A percentile compares a stretch with the other conserved stretches of the same genome.
Evolutionary conservation across 2,797 vertebrate genomes (phyloP).

Genomic region (Craterocephalus amniculus): DNA sequence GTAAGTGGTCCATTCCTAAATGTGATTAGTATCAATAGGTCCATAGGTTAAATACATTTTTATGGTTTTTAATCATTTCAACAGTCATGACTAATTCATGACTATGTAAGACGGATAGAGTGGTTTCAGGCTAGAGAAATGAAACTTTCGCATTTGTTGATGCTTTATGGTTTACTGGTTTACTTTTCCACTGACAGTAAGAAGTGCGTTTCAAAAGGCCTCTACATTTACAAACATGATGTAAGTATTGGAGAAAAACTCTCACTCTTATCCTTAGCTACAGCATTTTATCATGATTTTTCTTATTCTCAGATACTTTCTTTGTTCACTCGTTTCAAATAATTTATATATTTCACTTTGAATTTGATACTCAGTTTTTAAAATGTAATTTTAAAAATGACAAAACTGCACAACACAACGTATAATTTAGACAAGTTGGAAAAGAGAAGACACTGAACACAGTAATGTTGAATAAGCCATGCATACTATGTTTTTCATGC

Average conservation of each 20-base stretch:
- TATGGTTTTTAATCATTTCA: constrained; percentile 47
- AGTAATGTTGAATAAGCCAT: constrained; percentile 39
- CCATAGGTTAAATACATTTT: constrained; percentile 45
- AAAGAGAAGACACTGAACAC: constrained; percentile 9
- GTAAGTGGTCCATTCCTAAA: constrained; percentile 29
- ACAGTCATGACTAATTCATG: constrained; percentile 43
- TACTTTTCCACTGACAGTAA: too few species aligned
- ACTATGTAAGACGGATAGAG: constrained; percentile 31
- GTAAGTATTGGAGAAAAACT: too few species aligned
- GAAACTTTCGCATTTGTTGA: constrained; percentile 22
- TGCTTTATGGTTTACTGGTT: constrained; percentile 5
- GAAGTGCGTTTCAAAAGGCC: too few species aligned
- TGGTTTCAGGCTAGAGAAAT: constrained; percentile 45
- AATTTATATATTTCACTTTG: not conserved
- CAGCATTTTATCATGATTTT: not conserved
- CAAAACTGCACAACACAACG: constrained; percentile 4
- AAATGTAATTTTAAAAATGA: constrained; percentile 6
- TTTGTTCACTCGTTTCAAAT: not conserved
- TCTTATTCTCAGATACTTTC: not conserved
- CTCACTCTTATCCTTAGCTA: too few species aligned
- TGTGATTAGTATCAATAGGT: constrained; percentile 48
- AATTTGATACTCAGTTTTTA: not conserved
- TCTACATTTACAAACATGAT: too few species aligned
- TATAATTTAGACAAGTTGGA: not conserved
- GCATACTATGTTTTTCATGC: constrained; percentile 27